Conservation (phyloP, 1,140 invertebrate genomes). For the Cataglyphis hispanica region DNA sequence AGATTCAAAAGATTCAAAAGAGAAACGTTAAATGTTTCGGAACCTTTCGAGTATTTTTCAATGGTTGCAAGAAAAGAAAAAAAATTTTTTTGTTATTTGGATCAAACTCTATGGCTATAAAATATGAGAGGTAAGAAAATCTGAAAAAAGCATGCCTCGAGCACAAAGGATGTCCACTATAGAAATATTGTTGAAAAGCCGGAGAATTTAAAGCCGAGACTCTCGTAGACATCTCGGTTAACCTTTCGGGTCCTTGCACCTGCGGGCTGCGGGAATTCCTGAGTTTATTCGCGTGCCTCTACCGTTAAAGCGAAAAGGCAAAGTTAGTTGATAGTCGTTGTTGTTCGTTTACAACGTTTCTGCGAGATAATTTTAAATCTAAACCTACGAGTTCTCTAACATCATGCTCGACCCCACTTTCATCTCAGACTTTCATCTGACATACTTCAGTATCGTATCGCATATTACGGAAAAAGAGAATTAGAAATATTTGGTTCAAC, state of each 20-base stretch:
- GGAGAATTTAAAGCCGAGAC: background rate
- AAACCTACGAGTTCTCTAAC: slow-evolving; percentile 15
- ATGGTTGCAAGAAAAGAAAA: background rate
- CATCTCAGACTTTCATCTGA: slow-evolving; percentile 60
- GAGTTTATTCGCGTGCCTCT: slow-evolving; percentile 32
- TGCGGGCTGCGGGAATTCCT: slow-evolving; percentile 40
- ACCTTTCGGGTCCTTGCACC: slow-evolving; percentile 39
- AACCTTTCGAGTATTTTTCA: background rate
- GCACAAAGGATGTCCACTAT: slow-evolving; percentile 1
- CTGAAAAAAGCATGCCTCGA: background rate
- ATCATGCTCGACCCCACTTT: slow-evolving; percentile 46
- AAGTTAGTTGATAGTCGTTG: slow-evolving; percentile 35
- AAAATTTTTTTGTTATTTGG: background rate
- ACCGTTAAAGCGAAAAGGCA: slow-evolving; percentile 51
- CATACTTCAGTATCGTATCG: slow-evolving; percentile 32
- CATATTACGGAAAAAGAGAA: background rate
- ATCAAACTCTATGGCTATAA: background rate
- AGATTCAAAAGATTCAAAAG: background rate
- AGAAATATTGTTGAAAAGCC: slow-evolving; percentile 32
- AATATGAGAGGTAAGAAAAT: slow-evolving; percentile 6
- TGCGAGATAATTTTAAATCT: slow-evolving; percentile 37
- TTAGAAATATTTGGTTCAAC: background rate
- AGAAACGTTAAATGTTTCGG: background rate
- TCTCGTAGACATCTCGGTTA: slow-evolving; percentile 22
- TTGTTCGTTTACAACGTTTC: slow-evolving; percentile 9